Percentiles rank a stretch among this genome's conserved stretches.
These are phyloP conservation scores for Lycopodina hypogea DNA, from an alignment of 37 sponge, comb jelly and placozoan genomes.

Conservation along the genomic window DNA sequence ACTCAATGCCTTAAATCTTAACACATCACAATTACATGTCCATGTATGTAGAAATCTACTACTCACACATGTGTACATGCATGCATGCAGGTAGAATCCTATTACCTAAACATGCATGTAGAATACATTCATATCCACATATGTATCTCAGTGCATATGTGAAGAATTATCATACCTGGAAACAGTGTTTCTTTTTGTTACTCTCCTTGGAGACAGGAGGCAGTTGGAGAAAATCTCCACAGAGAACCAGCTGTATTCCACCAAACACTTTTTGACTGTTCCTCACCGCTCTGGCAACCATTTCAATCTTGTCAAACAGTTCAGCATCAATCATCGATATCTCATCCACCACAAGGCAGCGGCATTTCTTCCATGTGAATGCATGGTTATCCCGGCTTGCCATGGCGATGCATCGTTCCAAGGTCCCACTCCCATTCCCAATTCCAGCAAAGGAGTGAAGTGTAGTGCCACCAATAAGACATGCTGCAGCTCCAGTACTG, in stretches of 20 bases:
- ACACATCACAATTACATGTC: no score
- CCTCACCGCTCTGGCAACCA: constrained; percentile 69
- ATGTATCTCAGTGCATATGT: no score
- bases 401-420: constrained; percentile 58
- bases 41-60: no score
- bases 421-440: constrained; percentile 58
- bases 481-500: constrained; percentile 91
- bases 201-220: constrained; percentile 78
- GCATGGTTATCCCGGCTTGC: constrained; percentile 58
- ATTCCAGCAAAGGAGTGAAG: constrained; percentile 91
- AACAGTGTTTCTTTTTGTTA: constrained; percentile 58
- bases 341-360: constrained; percentile 80
- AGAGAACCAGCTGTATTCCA: constrained; percentile 85
- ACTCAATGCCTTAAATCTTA: no score
- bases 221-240: constrained; percentile 88
- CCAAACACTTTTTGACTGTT: constrained; percentile 72
- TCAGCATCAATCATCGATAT: constrained; percentile 88
- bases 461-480: constrained; percentile 82
- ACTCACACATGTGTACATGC: no score
- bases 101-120: no score
- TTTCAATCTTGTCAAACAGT: constrained; percentile 85
- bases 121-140: no score
- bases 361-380: constrained; percentile 66
- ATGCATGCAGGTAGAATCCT: no score
- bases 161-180: constrained; percentile 85